A percentile compares a stretch with the other conserved stretches of the same genome.
These are phyloP conservation scores for Elachura formosa DNA, from an alignment of 2,113 vertebrate genomes.

Conservation along the genomic window DNA sequence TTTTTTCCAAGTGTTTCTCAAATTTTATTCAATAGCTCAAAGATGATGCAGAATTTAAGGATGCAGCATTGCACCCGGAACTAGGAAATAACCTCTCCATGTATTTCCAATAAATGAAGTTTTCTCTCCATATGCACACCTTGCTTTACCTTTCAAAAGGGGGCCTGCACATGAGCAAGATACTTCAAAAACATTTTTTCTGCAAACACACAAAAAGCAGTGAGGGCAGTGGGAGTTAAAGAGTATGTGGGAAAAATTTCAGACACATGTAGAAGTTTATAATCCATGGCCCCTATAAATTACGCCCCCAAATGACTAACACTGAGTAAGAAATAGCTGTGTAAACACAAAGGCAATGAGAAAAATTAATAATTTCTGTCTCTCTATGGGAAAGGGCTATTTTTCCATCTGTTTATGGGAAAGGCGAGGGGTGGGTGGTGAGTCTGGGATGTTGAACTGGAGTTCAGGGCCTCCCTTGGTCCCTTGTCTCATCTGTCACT, in stretches of 20 bases:
- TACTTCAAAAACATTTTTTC: neutral
- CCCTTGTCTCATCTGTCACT: slow-evolving; percentile 37
- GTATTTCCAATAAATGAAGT: rapidly evolving
- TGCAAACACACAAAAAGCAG: neutral
- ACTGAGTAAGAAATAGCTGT: slow-evolving; percentile 43
- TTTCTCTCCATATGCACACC: too few species aligned
- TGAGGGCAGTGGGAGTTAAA: neutral
- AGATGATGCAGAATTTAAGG: neutral
- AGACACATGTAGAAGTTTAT: neutral
- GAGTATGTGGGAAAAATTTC: neutral
- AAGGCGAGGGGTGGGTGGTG: neutral
- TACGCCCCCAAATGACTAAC: neutral
- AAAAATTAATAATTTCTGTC: slow-evolving; percentile 29
- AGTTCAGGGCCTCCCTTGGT: slow-evolving; percentile 21
- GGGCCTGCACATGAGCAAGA: neutral
- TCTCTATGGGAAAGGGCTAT: neutral
- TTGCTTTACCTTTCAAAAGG: neutral
- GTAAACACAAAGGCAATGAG: slow-evolving; percentile 42
- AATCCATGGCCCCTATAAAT: neutral
- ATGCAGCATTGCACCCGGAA: neutral
- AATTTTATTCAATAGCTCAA: neutral
- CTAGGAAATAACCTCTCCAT: neutral
- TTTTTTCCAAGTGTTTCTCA: neutral
- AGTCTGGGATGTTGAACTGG: neutral
- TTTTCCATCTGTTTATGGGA: slow-evolving; percentile 13